Percentiles rank a stretch among this genome's conserved stretches.
Evolutionary conservation across 2,113 vertebrate genomes (phyloP).

Genomic region (Boleophthalmus pectinirostris): DNA sequence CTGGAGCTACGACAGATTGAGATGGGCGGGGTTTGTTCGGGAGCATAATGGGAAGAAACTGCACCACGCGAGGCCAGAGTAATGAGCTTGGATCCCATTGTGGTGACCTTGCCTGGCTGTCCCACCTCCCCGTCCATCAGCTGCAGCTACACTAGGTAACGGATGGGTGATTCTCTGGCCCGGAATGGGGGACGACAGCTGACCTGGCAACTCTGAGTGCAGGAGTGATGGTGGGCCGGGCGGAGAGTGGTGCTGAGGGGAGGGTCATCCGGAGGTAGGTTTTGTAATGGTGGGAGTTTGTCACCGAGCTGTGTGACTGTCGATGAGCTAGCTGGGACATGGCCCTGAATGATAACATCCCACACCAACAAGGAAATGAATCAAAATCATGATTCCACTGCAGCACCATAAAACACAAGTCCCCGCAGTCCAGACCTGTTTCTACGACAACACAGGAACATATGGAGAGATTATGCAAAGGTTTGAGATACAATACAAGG

Average conservation of each 20-base stretch:
- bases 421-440: neutral
- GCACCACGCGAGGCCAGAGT: slow-evolving; percentile 56
- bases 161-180: slow-evolving; percentile 52
- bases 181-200: slow-evolving; percentile 59
- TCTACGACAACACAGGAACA: slow-evolving; percentile 5
- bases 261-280: slow-evolving; percentile 63
- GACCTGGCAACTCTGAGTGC: slow-evolving; percentile 52
- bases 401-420: slow-evolving; percentile 21
- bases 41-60: slow-evolving; percentile 49
- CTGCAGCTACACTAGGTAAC: slow-evolving; percentile 25
- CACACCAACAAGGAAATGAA: slow-evolving; percentile 31
- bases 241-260: slow-evolving; percentile 31
- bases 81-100: slow-evolving; percentile 49
- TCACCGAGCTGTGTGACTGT: slow-evolving; percentile 35
- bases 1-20: neutral
- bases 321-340: slow-evolving; percentile 28
- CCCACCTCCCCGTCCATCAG: slow-evolving; percentile 51
- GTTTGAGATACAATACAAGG: slow-evolving; percentile 7
- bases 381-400: slow-evolving; percentile 28
- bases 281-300: slow-evolving; percentile 44
- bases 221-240: slow-evolving; percentile 42
- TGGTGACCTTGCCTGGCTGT: slow-evolving; percentile 59
- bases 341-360: slow-evolving; percentile 49
- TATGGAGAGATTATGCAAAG: slow-evolving; percentile 7
- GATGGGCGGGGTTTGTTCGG: neutral